These are phyloP conservation scores for Bubo scandiacus DNA, from an alignment of 2,113 vertebrate genomes.

Conservation along the genomic window DNA sequence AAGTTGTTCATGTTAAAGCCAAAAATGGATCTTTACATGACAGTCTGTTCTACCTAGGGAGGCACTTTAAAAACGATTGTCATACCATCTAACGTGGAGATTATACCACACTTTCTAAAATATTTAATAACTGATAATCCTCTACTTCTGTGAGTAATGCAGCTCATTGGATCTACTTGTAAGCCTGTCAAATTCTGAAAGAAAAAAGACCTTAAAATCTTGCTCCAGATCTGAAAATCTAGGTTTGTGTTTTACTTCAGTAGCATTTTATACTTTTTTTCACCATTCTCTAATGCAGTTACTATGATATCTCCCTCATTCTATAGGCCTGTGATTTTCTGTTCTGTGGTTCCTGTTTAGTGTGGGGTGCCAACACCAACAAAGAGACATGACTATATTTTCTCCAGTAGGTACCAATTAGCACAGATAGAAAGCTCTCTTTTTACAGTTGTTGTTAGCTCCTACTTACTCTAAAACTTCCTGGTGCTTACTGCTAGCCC, in stretches of 20 bases:
- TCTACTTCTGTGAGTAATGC: background rate
- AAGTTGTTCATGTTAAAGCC: background rate
- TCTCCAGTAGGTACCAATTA: background rate
- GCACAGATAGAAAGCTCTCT: background rate
- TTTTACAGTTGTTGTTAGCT: background rate
- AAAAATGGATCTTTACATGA: background rate
- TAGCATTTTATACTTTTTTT: background rate
- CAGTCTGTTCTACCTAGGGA: background rate
- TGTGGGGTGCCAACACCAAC: background rate
- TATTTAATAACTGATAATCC: background rate
- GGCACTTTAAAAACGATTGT: background rate
- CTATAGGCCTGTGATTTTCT: background rate
- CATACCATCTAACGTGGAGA: background rate
- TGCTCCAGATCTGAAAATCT: background rate
- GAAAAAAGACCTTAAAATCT: background rate
- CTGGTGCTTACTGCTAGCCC: background rate
- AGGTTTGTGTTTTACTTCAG: background rate
- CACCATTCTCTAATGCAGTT: background rate
- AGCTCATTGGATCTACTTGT: background rate
- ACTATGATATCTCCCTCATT: background rate
- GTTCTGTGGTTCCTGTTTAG: background rate
- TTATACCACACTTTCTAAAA: background rate
- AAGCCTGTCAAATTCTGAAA: background rate
- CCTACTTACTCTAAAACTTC: background rate
- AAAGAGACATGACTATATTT: background rate